These are phyloP conservation scores for Mirza zaza DNA, from an alignment of 2,113 vertebrate species.

Conservation along the genomic window DNA sequence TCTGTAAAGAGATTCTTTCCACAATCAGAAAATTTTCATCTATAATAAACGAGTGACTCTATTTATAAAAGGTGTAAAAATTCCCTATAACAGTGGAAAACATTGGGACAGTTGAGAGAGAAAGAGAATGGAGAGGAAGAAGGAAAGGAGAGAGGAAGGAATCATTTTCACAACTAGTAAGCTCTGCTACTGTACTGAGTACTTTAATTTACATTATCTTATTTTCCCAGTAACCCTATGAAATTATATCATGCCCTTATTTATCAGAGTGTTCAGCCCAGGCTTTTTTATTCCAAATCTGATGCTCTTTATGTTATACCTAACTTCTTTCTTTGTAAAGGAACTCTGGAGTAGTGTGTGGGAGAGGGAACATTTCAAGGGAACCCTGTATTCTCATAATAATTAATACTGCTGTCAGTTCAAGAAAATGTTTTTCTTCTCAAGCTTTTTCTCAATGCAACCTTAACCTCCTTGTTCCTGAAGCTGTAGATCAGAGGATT, in stretches of 20 bases:
- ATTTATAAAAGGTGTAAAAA: not conserved
- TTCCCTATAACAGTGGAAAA: not conserved
- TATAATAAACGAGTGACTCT: not conserved
- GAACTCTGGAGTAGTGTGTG: not conserved
- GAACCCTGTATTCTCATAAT: not conserved
- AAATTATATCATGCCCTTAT: not conserved
- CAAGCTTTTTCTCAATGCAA: not conserved
- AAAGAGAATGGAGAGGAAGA: not conserved
- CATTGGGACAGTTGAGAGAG: not conserved
- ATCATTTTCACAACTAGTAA: not conserved
- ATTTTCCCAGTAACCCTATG: not conserved
- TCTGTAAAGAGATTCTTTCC: not conserved
- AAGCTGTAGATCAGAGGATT: slow-evolving; percentile 64
- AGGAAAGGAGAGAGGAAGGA: not conserved
- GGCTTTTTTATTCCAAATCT: not conserved
- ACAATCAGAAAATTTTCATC: not conserved
- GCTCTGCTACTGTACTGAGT: not conserved
- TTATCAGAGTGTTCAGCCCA: not conserved
- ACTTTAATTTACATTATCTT: not conserved
- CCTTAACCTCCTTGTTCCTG: slow-evolving; percentile 62
- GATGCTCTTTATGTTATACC: not conserved
- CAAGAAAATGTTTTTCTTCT: not conserved
- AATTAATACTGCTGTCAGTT: not conserved
- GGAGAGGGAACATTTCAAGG: not conserved
- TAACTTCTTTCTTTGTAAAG: not conserved